A percentile compares a stretch with the other conserved stretches of the same genome.
These are phyloP conservation scores for Hemistola chrysoprasaria DNA, from an alignment of 2,888 invertebrate species.

Conservation along the genomic window DNA sequence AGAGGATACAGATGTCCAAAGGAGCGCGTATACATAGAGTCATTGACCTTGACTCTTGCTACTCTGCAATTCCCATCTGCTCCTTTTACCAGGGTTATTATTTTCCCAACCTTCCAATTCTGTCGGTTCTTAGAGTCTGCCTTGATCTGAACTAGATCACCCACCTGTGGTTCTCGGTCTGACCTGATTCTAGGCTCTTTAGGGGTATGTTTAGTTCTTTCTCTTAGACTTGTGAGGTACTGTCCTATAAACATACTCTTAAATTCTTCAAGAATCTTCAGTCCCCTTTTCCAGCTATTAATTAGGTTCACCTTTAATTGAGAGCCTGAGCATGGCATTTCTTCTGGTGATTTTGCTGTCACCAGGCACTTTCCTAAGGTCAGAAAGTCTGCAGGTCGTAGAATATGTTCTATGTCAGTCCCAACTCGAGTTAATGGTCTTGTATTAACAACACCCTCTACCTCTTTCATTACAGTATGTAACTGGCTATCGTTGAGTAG, in stretches of 20 bases:
- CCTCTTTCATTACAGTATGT: background rate
- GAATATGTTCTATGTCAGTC: background rate
- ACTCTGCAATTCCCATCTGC: slow-evolving; percentile 12
- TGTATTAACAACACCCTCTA: background rate
- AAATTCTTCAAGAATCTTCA: slow-evolving; percentile 1
- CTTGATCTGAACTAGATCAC: slow-evolving; percentile 17
- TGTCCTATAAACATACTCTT: slow-evolving; percentile 2
- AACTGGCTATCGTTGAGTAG: background rate
- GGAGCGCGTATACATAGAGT: background rate
- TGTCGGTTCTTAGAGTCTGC: slow-evolving; percentile 9
- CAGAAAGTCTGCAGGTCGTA: background rate
- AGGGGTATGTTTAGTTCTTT: background rate
- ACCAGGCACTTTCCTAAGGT: too few species aligned
- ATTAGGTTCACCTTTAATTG: background rate
- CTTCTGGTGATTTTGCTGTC: too few species aligned
- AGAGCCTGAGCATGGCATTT: too few species aligned
- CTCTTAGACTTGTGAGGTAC: slow-evolving; percentile 2
- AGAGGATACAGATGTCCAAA: slow-evolving; percentile 7
- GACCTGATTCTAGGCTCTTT: background rate
- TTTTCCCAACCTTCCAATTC: slow-evolving; percentile 23
- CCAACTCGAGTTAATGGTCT: background rate
- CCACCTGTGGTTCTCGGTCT: background rate
- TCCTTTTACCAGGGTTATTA: slow-evolving; percentile 3
- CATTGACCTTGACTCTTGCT: slow-evolving; percentile 13
- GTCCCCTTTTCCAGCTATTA: slow-evolving; percentile 2